Evolutionary conservation across 2,888 invertebrate genomes (phyloP).

Genomic region (Minunthozetes semirufus): DNA sequence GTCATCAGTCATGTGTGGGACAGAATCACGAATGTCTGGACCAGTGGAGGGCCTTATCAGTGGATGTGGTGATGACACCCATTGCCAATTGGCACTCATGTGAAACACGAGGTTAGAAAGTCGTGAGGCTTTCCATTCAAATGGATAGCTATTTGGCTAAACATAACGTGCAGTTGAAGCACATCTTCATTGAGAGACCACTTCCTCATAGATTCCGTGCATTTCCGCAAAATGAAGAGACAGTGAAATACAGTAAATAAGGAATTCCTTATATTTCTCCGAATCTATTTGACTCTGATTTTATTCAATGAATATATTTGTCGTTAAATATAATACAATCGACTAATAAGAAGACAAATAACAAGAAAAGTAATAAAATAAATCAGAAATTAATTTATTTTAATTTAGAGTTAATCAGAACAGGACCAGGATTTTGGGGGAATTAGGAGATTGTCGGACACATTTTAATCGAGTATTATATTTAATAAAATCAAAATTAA

Average conservation of each 20-base stretch:
- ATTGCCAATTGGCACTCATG: neutral
- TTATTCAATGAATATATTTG: too few species aligned
- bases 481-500: neutral
- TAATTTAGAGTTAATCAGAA: neutral
- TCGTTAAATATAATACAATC: too few species aligned
- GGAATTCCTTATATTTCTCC: too few species aligned
- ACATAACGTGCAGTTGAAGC: neutral
- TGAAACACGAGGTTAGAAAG: neutral
- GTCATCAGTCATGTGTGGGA: constrained; percentile 8
- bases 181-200: neutral
- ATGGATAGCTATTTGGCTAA: neutral
- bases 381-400: neutral
- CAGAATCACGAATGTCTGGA: neutral
- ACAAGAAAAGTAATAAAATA: too few species aligned
- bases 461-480: neutral
- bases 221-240: neutral
- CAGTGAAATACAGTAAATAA: neutral
- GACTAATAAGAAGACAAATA: too few species aligned
- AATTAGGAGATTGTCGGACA: neutral
- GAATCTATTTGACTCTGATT: too few species aligned
- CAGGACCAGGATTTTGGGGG: neutral
- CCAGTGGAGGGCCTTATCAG: neutral
- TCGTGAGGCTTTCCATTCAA: neutral
- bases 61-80: neutral
- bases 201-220: constrained; percentile 7